These are phyloP conservation scores for Caenorhabditis tropicalis DNA, from an alignment of 1,140 invertebrate species.

Conservation along the genomic window DNA sequence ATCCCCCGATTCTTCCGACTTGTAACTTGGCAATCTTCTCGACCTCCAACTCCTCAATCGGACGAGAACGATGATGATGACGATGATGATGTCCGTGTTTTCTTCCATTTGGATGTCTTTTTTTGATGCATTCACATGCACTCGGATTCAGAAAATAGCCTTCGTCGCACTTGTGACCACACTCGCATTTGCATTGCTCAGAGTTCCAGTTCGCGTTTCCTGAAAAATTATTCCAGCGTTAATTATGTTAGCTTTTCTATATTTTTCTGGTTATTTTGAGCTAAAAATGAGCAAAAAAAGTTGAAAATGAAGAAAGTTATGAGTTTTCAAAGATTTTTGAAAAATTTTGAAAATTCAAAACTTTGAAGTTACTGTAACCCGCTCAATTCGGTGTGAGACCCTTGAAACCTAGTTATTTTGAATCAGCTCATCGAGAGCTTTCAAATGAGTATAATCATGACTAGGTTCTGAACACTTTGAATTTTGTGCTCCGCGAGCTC, in stretches of 20 bases:
- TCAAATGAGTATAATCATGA: no score
- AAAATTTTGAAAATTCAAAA: no score
- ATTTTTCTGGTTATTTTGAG: no score
- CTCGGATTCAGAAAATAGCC: background rate
- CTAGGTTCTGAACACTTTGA: no score
- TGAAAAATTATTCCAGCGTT: background rate
- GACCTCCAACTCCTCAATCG: conserved; percentile 3
- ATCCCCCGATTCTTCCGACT: background rate
- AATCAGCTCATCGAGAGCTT: no score
- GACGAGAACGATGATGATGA: background rate
- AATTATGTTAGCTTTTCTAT: background rate
- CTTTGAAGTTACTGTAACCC: background rate
- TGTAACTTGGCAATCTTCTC: conserved; percentile 9
- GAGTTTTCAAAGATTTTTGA: no score
- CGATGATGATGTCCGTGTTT: background rate
- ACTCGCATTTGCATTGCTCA: conserved; percentile 7
- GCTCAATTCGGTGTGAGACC: no score
- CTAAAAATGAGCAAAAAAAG: no score
- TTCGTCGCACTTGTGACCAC: background rate
- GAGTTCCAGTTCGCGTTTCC: conserved; percentile 24
- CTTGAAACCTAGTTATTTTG: no score
- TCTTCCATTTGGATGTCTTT: no score
- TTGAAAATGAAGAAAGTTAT: no score
- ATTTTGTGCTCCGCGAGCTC: no score
- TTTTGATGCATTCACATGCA: background rate